phyloP scores from a whole-genome alignment of 1,140 invertebrate species.

The Brachionus sp. region DNA sequence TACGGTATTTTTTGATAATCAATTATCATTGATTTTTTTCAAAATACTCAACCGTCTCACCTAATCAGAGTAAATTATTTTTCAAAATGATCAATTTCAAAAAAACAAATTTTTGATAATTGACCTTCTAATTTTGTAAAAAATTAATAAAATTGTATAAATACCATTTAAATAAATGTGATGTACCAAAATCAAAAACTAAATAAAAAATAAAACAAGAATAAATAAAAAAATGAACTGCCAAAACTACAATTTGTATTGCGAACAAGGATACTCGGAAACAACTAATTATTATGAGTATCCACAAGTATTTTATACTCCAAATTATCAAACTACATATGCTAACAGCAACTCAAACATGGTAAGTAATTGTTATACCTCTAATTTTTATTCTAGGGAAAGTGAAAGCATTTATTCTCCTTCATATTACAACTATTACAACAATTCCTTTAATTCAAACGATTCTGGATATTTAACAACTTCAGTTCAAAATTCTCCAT shows the following conservation, averaged over 20 bases:
- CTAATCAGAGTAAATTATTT: constrained; percentile 18
- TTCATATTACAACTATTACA: not conserved
- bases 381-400: not conserved
- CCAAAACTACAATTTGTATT: not conserved
- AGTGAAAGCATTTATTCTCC: not conserved
- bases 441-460: not conserved
- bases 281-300: not conserved
- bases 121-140: not conserved
- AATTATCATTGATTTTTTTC: not conserved
- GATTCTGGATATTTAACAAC: not conserved
- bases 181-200: not conserved
- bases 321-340: not conserved
- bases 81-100: constrained; percentile 27
- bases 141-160: not conserved
- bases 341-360: not conserved
- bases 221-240: not conserved
- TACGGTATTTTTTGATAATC: not conserved
- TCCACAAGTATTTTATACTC: not conserved
- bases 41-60: not conserved
- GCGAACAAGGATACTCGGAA: not conserved
- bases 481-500: not conserved
- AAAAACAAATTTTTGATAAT: not conserved
- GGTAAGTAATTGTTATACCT: not conserved
- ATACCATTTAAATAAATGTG: not conserved
- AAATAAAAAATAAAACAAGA: not conserved